Base-by-base conservation (phyloP, 1,140 invertebrate genomes). In the Belonocnema kinseyi region DNA sequence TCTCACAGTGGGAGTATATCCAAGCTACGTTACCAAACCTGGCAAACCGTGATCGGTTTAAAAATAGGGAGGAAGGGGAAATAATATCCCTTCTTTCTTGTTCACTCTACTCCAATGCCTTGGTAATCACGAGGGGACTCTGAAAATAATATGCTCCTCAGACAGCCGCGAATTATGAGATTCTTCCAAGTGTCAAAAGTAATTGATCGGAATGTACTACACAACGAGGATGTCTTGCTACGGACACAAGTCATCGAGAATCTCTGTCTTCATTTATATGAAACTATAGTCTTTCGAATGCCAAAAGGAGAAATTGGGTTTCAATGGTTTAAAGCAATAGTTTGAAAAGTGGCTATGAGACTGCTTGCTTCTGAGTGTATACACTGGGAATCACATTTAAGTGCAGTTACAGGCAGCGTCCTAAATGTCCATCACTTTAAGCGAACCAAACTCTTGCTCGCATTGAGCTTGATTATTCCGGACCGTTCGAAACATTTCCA, bases 271-370 rank as follows among this genome's bases (percentile, higher is more conserved):
- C 61, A 66, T 66, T 66, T 66, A 33, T 33, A 66, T 66, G 16
- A 66, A 66, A 66, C 61, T 66, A 66, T 66, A 66, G 61, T 66
- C 61, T 66, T 66, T 66, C n/a, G n/a, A 14, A 33, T 16, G 61
- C 26, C 2, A 66, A n/a, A 66, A 40, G 40, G 26, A 26, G 61
- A 40, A 33, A 16, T n/a, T 66, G 61, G 33, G 16, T 66, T 66
- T 46, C 7, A 66, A 40, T 66, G 40, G 21, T 66, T 33, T n/a
- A 3, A 33, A 33, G 26, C 26, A 3, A 33, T 5, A 33, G 5
- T 33, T 4, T 33, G 26, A 33, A 33, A 2, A 33, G 26, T 33
- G 2, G 5, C 5, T 2, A 33, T 33, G 26, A 33, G 26, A 33
- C 26, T 33, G 26, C 26, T 33, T 3, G 5, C 26, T 33, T 33